Percentiles rank a stretch among this genome's conserved stretches.
These are phyloP conservation scores for Xanthia icteritia DNA, from an alignment of 2,888 invertebrate genomes.

Conservation along the genomic window DNA sequence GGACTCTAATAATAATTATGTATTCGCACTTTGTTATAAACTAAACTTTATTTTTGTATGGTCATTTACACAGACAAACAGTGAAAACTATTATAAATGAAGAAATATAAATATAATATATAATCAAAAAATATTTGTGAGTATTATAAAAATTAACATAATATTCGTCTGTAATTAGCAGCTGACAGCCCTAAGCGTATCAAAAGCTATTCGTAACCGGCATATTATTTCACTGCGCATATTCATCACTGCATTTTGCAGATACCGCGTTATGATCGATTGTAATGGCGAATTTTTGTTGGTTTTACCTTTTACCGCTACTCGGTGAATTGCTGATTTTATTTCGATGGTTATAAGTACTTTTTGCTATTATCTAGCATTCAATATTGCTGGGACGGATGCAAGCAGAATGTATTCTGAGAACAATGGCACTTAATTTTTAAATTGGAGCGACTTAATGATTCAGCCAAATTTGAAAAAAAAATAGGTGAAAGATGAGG, in stretches of 20 bases:
- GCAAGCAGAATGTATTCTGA: not conserved
- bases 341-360: conserved; percentile 27
- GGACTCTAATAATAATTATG: not conserved
- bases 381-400: conserved; percentile 15
- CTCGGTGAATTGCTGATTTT: conserved; percentile 38
- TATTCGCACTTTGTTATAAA: not conserved
- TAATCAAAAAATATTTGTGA: not conserved
- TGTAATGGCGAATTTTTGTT: conserved; percentile 58
- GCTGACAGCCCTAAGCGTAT: conserved; percentile 58
- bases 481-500: not conserved
- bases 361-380: conserved; percentile 24
- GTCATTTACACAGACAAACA: not conserved
- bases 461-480: conserved; percentile 6
- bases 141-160: conserved; percentile 21
- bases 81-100: not conserved
- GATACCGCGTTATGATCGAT: conserved; percentile 64
- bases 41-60: not conserved
- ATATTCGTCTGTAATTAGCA: conserved; percentile 14
- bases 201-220: conserved; percentile 63
- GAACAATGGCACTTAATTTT: conserved; percentile 16
- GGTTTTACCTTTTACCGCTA: conserved; percentile 54
- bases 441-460: conserved; percentile 21
- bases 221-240: conserved; percentile 65
- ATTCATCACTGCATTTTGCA: conserved; percentile 65
- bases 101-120: not conserved